These are phyloP conservation scores for Gorsachius magnificus DNA, from an alignment of 2,797 vertebrate genomes.

Conservation along the genomic window DNA sequence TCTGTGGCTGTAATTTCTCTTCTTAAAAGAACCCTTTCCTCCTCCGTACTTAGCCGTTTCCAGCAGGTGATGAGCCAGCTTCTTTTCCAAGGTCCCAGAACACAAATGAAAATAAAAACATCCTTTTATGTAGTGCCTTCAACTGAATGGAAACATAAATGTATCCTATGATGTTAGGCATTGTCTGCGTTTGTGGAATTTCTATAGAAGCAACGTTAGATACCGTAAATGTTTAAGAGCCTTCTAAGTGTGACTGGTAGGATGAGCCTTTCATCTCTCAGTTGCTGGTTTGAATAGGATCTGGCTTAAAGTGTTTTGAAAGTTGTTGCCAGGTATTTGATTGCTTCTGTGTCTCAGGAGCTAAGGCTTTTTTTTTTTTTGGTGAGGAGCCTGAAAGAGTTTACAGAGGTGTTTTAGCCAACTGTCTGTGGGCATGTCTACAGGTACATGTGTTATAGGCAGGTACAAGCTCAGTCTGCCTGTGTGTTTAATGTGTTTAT, in stretches of 20 bases:
- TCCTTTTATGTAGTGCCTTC: not conserved
- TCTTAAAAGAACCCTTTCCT: not conserved
- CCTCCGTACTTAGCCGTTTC: not conserved
- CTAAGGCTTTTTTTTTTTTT: not conserved
- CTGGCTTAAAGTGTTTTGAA: slow-evolving; percentile 35
- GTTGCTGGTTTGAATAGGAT: slow-evolving; percentile 37
- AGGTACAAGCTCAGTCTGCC: not conserved
- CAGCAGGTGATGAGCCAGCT: not conserved
- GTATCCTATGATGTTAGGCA: slow-evolving; percentile 10
- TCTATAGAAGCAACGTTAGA: not conserved
- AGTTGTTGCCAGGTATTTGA: slow-evolving; percentile 38
- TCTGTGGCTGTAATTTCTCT: not conserved
- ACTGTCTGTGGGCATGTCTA: not conserved
- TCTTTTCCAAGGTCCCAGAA: slow-evolving; percentile 13
- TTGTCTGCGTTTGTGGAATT: slow-evolving; percentile 41
- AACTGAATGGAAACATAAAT: slow-evolving; percentile 4
- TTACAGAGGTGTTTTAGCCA: not conserved
- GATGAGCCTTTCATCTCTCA: slow-evolving; percentile 20
- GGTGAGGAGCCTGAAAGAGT: not conserved
- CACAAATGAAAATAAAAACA: slow-evolving; percentile 14
- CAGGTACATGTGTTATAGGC: not conserved
- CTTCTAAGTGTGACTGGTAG: slow-evolving; percentile 22
- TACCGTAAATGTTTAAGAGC: slow-evolving; percentile 16
- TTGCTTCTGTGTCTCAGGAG: not conserved
- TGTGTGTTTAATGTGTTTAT: not conserved